These are phyloP conservation scores for Strigops habroptila DNA, from an alignment of 2,113 vertebrate genomes.

Conservation along the genomic window DNA sequence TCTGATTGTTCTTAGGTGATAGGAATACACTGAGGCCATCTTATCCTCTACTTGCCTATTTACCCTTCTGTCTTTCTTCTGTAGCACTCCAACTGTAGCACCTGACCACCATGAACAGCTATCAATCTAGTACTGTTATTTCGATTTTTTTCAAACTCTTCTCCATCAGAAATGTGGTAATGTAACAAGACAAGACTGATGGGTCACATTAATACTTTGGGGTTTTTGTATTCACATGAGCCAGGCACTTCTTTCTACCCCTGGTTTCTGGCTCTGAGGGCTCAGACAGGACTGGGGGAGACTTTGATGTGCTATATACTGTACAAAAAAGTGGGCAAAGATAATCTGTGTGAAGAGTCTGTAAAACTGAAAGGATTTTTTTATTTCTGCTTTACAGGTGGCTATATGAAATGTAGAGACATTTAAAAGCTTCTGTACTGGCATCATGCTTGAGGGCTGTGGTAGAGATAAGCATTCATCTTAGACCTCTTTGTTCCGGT, in stretches of 20 bases:
- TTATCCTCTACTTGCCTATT: neutral
- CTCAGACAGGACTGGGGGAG: neutral
- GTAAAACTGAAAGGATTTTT: neutral
- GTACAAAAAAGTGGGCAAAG: neutral
- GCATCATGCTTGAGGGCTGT: neutral
- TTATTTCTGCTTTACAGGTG: neutral
- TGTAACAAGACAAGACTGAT: neutral
- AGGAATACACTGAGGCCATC: neutral
- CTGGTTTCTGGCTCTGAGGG: neutral
- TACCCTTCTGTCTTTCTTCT: neutral
- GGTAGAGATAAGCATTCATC: neutral
- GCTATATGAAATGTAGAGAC: neutral
- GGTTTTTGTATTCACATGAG: neutral
- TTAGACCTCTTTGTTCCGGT: neutral
- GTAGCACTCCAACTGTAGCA: neutral
- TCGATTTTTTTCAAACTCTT: neutral
- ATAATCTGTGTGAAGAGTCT: neutral
- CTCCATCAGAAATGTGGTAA: neutral
- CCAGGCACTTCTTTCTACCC: neutral
- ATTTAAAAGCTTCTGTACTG: neutral
- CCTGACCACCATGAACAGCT: neutral
- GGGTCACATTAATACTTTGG: neutral
- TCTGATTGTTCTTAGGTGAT: neutral
- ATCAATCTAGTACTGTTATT: neutral
- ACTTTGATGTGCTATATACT: neutral